Percentiles rank a stretch among this genome's conserved stretches.
Conservation (phyloP, 2,888 invertebrate species). For the Heliconius erato region DNA sequence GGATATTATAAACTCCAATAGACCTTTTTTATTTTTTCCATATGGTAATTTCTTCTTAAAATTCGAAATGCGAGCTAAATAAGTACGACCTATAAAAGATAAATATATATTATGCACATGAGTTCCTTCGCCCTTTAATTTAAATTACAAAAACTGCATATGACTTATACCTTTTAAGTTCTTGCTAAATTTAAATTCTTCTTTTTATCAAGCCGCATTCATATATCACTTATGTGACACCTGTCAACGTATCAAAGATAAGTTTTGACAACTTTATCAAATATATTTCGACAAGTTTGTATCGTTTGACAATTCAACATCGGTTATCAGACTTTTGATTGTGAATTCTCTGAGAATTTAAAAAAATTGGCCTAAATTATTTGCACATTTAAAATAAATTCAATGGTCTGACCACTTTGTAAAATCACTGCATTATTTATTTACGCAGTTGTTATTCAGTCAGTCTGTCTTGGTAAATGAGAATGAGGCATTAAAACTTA, state of each 20-base stretch:
- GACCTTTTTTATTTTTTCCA: too few species aligned
- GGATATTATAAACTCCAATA: neutral
- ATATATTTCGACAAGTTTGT: conserved; percentile 47
- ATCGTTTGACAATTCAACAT: conserved; percentile 38
- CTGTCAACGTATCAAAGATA: conserved; percentile 78
- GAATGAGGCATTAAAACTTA: too few species aligned
- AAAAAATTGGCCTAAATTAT: neutral
- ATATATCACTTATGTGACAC: conserved; percentile 63
- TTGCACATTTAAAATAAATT: neutral
- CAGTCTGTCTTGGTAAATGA: too few species aligned
- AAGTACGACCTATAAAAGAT: too few species aligned
- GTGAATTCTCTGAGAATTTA: conserved; percentile 32
- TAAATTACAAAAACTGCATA: neutral
- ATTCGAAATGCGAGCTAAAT: too few species aligned
- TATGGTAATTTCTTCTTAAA: too few species aligned
- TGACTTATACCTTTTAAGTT: conserved; percentile 8
- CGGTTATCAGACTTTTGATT: conserved; percentile 41
- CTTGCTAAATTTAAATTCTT: conserved; percentile 50
- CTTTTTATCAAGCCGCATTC: conserved; percentile 63
- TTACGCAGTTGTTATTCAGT: too few species aligned
- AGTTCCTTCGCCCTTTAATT: neutral
- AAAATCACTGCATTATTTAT: neutral
- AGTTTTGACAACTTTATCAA: conserved; percentile 70
- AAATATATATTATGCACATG: neutral
- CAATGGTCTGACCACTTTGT: neutral